Evolutionary conservation across 1,140 invertebrate species (phyloP).

Genomic region (Drosophila erecta): DNA sequence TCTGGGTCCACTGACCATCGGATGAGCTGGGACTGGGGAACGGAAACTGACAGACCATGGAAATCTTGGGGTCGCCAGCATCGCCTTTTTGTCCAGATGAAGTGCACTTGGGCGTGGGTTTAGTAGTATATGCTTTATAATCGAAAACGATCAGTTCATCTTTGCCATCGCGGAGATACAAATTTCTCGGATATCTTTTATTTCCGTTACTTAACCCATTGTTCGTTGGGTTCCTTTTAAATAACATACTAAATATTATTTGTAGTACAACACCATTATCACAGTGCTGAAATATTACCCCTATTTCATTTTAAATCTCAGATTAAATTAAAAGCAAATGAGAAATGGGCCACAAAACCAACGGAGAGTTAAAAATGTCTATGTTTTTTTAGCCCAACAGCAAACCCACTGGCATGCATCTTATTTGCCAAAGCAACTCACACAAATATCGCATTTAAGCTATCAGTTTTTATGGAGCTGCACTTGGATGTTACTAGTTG

Average conservation of each 20-base stretch:
- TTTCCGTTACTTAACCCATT: not conserved
- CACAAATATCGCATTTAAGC: slow-evolving; percentile 66
- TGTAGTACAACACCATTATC: too few relatives aligned
- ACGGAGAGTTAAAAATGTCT: not conserved
- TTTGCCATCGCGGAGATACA: not conserved
- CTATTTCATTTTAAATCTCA: too few relatives aligned
- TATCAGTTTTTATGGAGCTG: slow-evolving; percentile 21
- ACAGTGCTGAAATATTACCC: too few relatives aligned
- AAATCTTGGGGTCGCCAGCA: slow-evolving; percentile 30
- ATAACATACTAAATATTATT: too few relatives aligned
- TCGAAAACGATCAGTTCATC: slow-evolving; percentile 18
- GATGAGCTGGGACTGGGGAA: slow-evolving; percentile 19
- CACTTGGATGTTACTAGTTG: slow-evolving; percentile 23
- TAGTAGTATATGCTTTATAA: slow-evolving; percentile 20
- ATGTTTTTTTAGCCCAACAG: not conserved
- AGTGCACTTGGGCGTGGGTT: slow-evolving; percentile 19
- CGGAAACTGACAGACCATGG: slow-evolving; percentile 39
- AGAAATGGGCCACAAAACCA: not conserved
- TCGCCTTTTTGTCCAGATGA: slow-evolving; percentile 23
- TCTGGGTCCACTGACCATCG: slow-evolving; percentile 29
- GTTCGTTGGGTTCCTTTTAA: too few relatives aligned
- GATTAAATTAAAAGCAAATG: not conserved
- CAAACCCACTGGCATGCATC: slow-evolving; percentile 11
- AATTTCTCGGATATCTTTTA: not conserved
- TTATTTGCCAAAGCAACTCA: slow-evolving; percentile 32